Percentiles rank a stretch among this genome's conserved stretches.
phyloP scores from a whole-genome alignment of 2,888 invertebrate genomes.

The Volucella zonaria region DNA sequence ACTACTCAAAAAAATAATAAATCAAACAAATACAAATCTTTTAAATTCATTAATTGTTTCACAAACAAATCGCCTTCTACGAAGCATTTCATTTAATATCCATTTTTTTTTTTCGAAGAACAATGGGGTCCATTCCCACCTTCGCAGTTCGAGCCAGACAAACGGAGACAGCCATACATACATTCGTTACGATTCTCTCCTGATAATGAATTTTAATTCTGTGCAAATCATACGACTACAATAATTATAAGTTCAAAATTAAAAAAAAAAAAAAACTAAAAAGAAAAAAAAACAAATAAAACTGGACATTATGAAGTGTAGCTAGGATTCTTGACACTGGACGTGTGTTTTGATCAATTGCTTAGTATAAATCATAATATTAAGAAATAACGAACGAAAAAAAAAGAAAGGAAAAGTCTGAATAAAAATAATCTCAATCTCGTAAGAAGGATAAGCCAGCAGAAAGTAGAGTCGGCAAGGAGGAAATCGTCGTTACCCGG shows the following conservation, averaged over 20 bases:
- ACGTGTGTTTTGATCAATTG: slow-evolving; percentile 43
- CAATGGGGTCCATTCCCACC: slow-evolving; percentile 39
- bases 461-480: slow-evolving; percentile 13
- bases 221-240: neutral
- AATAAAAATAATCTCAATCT: neutral
- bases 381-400: neutral
- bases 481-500: neutral
- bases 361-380: slow-evolving; percentile 26
- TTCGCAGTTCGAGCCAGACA: slow-evolving; percentile 10
- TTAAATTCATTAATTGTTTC: too few species aligned
- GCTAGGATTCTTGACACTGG: slow-evolving; percentile 25
- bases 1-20: slow-evolving; percentile 4
- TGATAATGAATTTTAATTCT: slow-evolving; percentile 13
- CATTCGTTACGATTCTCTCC: neutral
- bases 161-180: slow-evolving; percentile 36
- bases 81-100: slow-evolving; percentile 6
- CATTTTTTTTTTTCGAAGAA: slow-evolving; percentile 16
- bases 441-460: slow-evolving; percentile 5
- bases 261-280: neutral
- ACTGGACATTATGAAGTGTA: neutral
- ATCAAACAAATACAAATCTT: neutral
- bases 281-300: neutral
- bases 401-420: neutral
- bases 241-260: neutral
- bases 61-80: too few species aligned